A percentile compares a stretch with the other conserved stretches of the same genome.
Conservation (phyloP, 2,888 invertebrate genomes). For the Phortica okadai region DNA sequence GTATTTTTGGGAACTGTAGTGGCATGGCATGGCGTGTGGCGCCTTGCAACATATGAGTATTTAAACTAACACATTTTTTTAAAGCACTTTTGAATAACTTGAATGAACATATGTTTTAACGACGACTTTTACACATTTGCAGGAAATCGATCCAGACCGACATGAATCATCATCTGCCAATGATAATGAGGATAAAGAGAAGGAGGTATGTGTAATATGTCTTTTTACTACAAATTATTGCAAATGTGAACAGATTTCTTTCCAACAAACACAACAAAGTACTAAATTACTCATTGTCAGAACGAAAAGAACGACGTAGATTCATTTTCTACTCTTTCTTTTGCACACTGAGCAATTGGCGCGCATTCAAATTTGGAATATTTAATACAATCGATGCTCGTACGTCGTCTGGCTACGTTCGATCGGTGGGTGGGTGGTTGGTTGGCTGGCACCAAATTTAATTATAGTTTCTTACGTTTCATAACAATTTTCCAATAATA, state of each 20-base stretch:
- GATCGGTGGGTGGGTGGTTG: too few relatives aligned
- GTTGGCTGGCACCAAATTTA: not conserved
- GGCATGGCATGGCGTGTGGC: too few relatives aligned
- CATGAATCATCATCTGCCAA: constrained; percentile 78
- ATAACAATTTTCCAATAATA: constrained; percentile 25
- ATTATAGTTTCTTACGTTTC: constrained; percentile 12
- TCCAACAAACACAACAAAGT: constrained; percentile 24
- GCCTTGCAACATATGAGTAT: too few relatives aligned
- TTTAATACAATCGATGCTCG: not conserved
- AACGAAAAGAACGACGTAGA: constrained; percentile 27
- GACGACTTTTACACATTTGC: constrained; percentile 60
- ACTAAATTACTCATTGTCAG: constrained; percentile 8
- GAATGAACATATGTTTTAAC: too few relatives aligned
- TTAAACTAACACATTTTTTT: too few relatives aligned
- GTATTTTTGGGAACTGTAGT: too few relatives aligned
- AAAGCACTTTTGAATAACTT: too few relatives aligned
- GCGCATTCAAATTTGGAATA: constrained; percentile 36
- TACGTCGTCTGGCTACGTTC: not conserved
- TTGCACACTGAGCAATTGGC: constrained; percentile 32
- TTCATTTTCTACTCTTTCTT: not conserved
- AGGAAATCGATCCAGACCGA: constrained; percentile 85
- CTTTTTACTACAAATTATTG: constrained; percentile 35
- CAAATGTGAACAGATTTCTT: constrained; percentile 38
- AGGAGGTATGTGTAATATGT: constrained; percentile 64
- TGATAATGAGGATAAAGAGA: constrained; percentile 78